phyloP scores from a whole-genome alignment of 2,888 invertebrate genomes.

The Apomyelois bistriatella region DNA sequence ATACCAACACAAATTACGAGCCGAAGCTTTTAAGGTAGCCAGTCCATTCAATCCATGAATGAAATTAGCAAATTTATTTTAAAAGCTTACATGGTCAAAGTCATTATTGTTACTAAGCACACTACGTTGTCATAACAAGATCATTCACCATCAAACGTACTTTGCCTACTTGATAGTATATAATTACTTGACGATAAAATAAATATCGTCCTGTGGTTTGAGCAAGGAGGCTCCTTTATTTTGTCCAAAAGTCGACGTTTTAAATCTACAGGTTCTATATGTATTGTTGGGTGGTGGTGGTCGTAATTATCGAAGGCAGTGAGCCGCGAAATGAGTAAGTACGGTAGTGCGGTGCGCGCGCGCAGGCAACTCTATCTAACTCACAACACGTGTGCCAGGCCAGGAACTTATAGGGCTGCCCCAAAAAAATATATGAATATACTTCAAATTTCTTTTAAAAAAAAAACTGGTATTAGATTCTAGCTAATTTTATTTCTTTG shows the following conservation, averaged over 20 bases:
- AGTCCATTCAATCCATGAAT: no score
- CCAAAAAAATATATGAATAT: neutral
- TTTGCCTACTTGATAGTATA: no score
- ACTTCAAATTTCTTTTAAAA: neutral
- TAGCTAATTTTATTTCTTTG: neutral
- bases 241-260: slow-evolving; percentile 22
- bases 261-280: slow-evolving; percentile 52
- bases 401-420: neutral
- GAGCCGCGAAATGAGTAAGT: slow-evolving; percentile 58
- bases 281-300: slow-evolving; percentile 38
- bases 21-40: neutral
- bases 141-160: no score
- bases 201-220: no score
- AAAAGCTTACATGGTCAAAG: no score
- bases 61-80: no score
- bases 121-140: no score
- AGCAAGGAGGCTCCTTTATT: no score
- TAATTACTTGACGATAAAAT: no score
- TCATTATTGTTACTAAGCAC: no score
- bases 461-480: neutral
- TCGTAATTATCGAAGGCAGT: slow-evolving; percentile 57
- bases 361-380: slow-evolving; percentile 19
- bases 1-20: slow-evolving; percentile 6
- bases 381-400: neutral
- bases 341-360: slow-evolving; percentile 30